Percentiles rank a stretch among this genome's conserved stretches.
phyloP scores from a whole-genome alignment of 1,140 invertebrate species.

The Spodoptera litura region DNA sequence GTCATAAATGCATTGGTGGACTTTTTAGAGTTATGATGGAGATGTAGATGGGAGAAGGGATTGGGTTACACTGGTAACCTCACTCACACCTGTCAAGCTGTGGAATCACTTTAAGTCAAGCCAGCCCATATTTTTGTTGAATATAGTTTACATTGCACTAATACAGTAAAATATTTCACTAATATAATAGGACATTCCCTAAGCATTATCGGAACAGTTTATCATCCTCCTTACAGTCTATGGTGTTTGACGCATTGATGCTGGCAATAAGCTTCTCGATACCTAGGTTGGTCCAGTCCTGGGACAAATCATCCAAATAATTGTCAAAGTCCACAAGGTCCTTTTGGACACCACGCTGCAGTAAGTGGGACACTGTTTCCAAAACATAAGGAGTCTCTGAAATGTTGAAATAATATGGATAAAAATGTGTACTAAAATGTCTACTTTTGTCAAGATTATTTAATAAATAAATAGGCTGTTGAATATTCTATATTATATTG shows the following conservation, averaged over 20 bases:
- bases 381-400: conserved; percentile 85
- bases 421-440: no score
- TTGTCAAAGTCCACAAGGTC: conserved; percentile 96
- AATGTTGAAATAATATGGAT: conserved; percentile 52
- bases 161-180: background rate
- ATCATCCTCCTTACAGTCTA: conserved; percentile 50
- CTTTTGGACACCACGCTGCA: conserved; percentile 89
- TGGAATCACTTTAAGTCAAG: background rate
- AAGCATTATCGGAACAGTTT: conserved; percentile 39
- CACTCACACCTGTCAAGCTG: no score
- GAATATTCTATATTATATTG: no score
- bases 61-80: no score
- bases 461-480: no score
- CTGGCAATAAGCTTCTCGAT: conserved; percentile 82
- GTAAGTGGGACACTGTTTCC: conserved; percentile 88
- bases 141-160: background rate
- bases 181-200: background rate
- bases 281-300: conserved; percentile 93
- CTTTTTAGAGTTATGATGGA: no score
- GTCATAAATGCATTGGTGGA: no score
- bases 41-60: no score
- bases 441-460: no score
- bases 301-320: conserved; percentile 93
- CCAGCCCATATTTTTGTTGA: background rate
- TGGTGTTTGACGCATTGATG: conserved; percentile 67